Conservation (phyloP, 2,888 invertebrate species). For the Carabus problematicus region DNA sequence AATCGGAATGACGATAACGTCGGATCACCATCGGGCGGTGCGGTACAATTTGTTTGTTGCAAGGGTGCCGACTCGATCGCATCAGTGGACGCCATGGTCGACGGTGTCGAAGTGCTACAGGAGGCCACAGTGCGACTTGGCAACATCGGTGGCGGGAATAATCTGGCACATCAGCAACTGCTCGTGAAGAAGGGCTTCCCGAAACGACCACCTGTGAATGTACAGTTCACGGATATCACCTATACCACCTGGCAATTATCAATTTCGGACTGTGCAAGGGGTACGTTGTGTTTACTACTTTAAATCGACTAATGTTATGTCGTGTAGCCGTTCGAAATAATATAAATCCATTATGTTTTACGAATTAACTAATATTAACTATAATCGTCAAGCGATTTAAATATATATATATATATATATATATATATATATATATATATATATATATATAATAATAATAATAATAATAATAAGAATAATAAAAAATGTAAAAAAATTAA, state of each 20-base stretch:
- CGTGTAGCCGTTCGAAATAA: background rate
- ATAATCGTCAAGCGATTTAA: no score
- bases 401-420: background rate
- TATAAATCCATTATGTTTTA: background rate
- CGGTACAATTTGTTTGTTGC: constrained; percentile 38
- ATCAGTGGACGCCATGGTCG: constrained; percentile 19
- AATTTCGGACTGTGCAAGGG: constrained; percentile 24
- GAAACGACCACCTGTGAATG: constrained; percentile 68
- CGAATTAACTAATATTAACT: background rate
- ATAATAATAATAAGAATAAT: no score
- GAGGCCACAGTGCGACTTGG: constrained; percentile 5
- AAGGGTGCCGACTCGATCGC: background rate
- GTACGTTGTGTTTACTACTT: constrained; percentile 11
- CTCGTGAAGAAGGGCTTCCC: constrained; percentile 55
- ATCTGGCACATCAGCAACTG: constrained; percentile 27
- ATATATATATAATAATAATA: background rate
- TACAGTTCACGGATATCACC: constrained; percentile 73
- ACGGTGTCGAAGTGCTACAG: constrained; percentile 6
- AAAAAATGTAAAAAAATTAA: no score
- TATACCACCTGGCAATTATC: constrained; percentile 63
- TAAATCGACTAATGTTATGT: background rate
- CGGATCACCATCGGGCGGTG: constrained; percentile 52
- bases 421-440: background rate
- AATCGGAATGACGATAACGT: constrained; percentile 61
- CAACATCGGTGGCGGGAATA: background rate